Evolutionary conservation across 2,888 invertebrate genomes (phyloP), one percentile per base, ranked within the genome.

Genomic region (Pterostichus niger): DNA sequence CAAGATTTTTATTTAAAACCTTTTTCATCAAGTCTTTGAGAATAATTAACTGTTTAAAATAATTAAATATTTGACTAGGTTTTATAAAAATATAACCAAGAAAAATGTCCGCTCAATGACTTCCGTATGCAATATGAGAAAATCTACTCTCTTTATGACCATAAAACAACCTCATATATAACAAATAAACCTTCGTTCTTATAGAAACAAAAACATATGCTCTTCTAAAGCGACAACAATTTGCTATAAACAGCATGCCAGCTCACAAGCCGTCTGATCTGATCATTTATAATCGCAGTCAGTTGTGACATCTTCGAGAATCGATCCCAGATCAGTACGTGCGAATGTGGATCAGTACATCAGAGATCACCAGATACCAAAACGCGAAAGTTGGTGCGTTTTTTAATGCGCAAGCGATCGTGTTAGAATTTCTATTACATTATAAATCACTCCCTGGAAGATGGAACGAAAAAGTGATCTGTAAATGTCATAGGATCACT

Each of bases 371-470:
- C 2, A 35, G 59, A 64, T 64, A 64, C 64, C 64, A 13, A 64
- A 64, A 64, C 64, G 64, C 64, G 64, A 64, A 35, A 64, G 64
- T 35, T 64, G 64, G 35, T 33, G 33, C 35, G 6, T 61, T 61
- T 61, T 61, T 61, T 35, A 33, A 10, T 61, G 31, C 56, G 52
- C 33, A 76, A 15, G 13, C 24, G 54, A 76, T 76, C 76, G 76
- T 76, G 76, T 76, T 76, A 76, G 76, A 76, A 76, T 54, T 76
- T 76, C 76, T 76, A 76, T 76, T 76, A 54, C 76, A 76, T 76
- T 56, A 56, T 76, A 76, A 76, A 76, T 76, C 76, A 76, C 76
- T 54, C 40, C 13, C 15, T 13, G 13, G 56, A 56, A 76, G 52
- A 76, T 15, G 56, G 76, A 52, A 52, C 52, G 54, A 54, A 76